Conservation (phyloP, 2,888 invertebrate species). For the Lysandra coridon region DNA sequence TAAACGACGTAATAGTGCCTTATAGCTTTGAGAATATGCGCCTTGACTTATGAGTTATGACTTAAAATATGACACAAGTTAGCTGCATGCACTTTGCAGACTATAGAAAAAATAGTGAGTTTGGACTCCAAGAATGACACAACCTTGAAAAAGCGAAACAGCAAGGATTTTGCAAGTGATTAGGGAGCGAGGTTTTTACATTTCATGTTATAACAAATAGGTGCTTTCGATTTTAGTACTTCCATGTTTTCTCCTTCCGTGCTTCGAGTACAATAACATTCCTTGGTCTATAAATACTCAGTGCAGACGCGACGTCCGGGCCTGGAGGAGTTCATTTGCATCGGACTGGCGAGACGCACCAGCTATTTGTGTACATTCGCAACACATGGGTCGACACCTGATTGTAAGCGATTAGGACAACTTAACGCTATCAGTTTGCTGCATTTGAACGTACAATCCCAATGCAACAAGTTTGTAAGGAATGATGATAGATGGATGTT, state of each 20-base stretch:
- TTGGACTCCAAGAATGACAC: too few relatives aligned
- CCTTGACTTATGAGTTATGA: too few relatives aligned
- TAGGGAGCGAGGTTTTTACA: not conserved
- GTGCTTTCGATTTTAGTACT: not conserved
- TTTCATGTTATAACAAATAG: too few relatives aligned
- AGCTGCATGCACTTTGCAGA: too few relatives aligned
- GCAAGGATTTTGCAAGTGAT: not conserved
- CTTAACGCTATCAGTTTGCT: not conserved
- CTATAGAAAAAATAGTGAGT: too few relatives aligned
- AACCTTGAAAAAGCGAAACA: not conserved
- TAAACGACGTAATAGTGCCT: too few relatives aligned
- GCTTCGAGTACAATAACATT: constrained; percentile 66
- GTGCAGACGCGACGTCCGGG: constrained; percentile 50
- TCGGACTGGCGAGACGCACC: constrained; percentile 47
- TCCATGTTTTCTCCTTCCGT: constrained; percentile 42
- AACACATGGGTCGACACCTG: not conserved
- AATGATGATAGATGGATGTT: too few relatives aligned
- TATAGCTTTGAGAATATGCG: too few relatives aligned
- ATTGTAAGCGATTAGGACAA: not conserved
- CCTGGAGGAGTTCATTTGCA: constrained; percentile 68
- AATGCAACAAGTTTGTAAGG: too few relatives aligned
- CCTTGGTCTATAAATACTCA: constrained; percentile 65
- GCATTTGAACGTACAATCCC: not conserved
- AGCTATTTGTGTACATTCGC: not conserved
- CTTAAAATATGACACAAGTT: too few relatives aligned